Base-by-base conservation (phyloP, 2,888 invertebrate species). In the Eilema sororculum region DNA sequence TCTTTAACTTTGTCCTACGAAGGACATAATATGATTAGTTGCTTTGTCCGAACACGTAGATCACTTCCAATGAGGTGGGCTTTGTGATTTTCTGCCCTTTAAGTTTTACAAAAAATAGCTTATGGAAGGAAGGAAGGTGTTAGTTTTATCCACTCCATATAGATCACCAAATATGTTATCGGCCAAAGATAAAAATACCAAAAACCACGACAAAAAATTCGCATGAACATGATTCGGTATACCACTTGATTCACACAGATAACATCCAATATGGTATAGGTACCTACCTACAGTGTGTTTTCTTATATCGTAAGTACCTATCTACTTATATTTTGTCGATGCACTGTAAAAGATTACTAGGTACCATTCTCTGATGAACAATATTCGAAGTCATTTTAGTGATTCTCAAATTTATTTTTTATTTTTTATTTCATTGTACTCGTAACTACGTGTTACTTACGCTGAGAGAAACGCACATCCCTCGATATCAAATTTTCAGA, bases 131-230 rank as follows among this genome's bases (percentile, higher is more conserved):
- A 13, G n/a, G 3, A 58, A 22, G 12, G 30, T 60, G 67, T n/a
- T n/a, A n/a, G n/a, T 63, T 63, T 57, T 58, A 6, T 5, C 25
- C 13, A 2, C 58, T 22, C 8, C 28, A 16, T 30, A 72, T 67
- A 46, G 67, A 59, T 59, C 67, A 66, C 69, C 8, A 72, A 65
- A 59, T 60, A 24, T 65, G 2, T 20, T 78, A 82, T 78, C 78
- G 73, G 76, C 0, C 69, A 73, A 73, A 63, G 80, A 80, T 81
- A 81, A 75, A 65, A n/a, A 61, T 80, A 77, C 75, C 72, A 65
- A 75, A 73, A 81, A 60, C 71, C 62, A 28, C 74, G 28, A 65
- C 69, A 64, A 75, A 76, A 75, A 67, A 76, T 46, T 83, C 82
- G 76, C 82, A 74, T 67, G 73, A 68, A 75, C 74, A 72, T 68